A percentile compares a stretch with the other conserved stretches of the same genome.
phyloP scores from a whole-genome alignment of 2,113 vertebrate genomes.

The Erpornis zantholeuca region DNA sequence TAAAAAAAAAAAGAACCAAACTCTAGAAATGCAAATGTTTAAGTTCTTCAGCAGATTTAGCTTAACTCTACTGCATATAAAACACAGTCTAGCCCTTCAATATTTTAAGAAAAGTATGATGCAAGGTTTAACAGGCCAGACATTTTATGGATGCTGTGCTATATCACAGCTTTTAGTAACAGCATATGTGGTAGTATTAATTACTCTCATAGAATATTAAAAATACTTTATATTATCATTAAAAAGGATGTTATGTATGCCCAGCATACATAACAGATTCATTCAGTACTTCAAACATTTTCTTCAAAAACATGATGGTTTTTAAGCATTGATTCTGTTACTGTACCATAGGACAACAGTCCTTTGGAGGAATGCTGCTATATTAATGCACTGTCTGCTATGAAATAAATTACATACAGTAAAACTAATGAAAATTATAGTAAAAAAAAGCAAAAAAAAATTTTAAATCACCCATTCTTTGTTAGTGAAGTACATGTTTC shows the following conservation, averaged over 20 bases:
- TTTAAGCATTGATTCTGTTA: background rate
- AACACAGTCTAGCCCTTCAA: background rate
- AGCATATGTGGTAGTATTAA: background rate
- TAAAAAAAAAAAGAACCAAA: conserved; percentile 40
- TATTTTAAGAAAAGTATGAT: background rate
- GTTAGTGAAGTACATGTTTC: background rate
- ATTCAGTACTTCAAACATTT: background rate
- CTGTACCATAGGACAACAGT: background rate
- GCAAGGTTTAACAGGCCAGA: conserved; percentile 2
- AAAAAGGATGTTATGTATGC: background rate
- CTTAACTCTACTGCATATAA: conserved; percentile 27
- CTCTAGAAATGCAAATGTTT: conserved; percentile 54
- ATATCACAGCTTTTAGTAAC: background rate
- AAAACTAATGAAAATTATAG: background rate
- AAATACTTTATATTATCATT: background rate
- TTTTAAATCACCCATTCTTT: background rate
- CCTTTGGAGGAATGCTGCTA: background rate
- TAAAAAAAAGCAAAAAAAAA: background rate
- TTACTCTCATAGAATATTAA: background rate
- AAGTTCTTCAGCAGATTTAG: conserved; percentile 37
- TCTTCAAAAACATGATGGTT: background rate
- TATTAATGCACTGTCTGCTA: background rate
- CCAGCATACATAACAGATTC: background rate
- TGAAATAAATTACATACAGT: background rate
- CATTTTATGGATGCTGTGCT: background rate